These are phyloP conservation scores for Nasonovia ribisnigri DNA, from an alignment of 2,888 invertebrate genomes.

Conservation along the genomic window DNA sequence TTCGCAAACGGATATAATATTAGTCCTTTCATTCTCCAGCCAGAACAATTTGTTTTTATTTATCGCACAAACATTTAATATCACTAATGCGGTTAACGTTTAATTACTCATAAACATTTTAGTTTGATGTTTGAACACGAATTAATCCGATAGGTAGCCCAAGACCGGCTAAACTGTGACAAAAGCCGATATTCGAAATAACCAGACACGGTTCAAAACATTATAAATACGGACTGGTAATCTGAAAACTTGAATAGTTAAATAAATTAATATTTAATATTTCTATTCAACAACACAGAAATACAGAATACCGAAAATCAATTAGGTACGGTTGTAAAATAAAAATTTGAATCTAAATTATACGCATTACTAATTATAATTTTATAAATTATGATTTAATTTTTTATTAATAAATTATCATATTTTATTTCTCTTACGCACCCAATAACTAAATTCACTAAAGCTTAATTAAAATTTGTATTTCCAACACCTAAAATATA, in stretches of 20 bases:
- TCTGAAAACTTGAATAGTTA: not conserved
- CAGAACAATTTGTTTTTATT: not conserved
- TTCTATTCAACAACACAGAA: not conserved
- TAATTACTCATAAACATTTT: not conserved
- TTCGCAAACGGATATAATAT: not conserved
- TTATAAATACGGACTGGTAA: not conserved
- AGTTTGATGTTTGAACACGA: not conserved
- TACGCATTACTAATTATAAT: too few species aligned
- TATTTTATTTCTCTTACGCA: not conserved
- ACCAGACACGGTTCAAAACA: not conserved
- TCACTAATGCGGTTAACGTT: not conserved
- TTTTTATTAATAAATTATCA: not conserved
- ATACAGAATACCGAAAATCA: not conserved
- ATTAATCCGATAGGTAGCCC: not conserved
- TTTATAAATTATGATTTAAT: too few species aligned
- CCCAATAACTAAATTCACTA: not conserved
- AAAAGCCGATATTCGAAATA: not conserved
- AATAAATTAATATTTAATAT: not conserved
- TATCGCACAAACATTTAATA: not conserved
- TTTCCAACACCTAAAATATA: not conserved
- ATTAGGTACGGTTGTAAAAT: not conserved
- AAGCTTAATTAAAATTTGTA: not conserved
- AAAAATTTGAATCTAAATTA: too few species aligned
- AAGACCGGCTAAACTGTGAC: not conserved
- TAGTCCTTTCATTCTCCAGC: not conserved